phyloP scores from a whole-genome alignment of 2,888 invertebrate species.

The Pandemis heparana region DNA sequence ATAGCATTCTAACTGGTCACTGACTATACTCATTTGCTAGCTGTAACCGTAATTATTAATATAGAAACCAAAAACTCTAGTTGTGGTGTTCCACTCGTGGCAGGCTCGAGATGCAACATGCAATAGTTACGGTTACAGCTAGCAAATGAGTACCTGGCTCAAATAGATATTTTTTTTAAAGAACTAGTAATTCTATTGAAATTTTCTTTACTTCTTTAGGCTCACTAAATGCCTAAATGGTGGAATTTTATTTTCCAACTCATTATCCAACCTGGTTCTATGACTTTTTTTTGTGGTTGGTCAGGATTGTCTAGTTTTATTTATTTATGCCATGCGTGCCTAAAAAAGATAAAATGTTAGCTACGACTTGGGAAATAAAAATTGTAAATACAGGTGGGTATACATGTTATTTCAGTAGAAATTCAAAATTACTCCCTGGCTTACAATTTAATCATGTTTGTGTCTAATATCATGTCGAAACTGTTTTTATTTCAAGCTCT shows the following conservation, averaged over 20 bases:
- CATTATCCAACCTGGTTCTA: background rate
- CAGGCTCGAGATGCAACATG: no score
- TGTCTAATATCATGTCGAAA: background rate
- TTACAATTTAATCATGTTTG: background rate
- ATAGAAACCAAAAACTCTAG: no score
- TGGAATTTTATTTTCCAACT: no score
- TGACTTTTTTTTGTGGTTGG: no score
- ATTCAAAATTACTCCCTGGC: background rate
- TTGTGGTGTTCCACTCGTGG: no score
- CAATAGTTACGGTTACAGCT: no score
- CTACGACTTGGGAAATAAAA: background rate
- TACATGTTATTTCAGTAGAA: conserved; percentile 8
- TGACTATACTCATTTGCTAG: no score
- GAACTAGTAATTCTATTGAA: background rate
- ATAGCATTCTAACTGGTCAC: no score
- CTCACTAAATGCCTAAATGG: background rate
- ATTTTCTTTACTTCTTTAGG: background rate
- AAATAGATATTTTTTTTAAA: no score
- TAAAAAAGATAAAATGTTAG: background rate
- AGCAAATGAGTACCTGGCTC: no score
- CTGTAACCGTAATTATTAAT: background rate
- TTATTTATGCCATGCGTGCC: no score
- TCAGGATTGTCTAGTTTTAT: no score
- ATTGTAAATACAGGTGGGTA: background rate
- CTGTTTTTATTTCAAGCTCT: background rate